A percentile compares a stretch with the other conserved stretches of the same genome.
Evolutionary conservation across 2,797 vertebrate species (phyloP).

Genomic region (Ptychadena robeensis): DNA sequence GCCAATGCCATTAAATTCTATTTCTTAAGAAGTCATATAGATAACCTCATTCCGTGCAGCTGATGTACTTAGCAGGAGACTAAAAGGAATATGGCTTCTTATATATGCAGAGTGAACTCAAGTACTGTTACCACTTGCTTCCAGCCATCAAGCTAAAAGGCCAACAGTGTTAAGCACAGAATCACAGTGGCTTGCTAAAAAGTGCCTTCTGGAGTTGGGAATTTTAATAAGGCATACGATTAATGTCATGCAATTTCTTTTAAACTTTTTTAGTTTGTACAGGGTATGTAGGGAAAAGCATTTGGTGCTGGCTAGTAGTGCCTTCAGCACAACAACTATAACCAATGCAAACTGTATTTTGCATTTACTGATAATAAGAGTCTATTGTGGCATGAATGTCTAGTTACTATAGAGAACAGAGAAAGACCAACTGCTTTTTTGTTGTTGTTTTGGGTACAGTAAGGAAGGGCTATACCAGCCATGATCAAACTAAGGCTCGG

Average conservation of each 20-base stretch:
- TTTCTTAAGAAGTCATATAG: constrained; percentile 52
- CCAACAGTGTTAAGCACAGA: constrained; percentile 23
- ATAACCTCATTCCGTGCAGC: constrained; percentile 62
- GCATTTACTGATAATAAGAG: neutral
- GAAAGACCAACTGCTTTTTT: too few relatives aligned
- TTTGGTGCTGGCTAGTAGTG: neutral
- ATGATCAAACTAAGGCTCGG: too few relatives aligned
- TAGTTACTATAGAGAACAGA: neutral
- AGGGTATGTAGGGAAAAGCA: neutral
- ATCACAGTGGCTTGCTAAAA: constrained; percentile 13
- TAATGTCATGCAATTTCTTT: constrained; percentile 7
- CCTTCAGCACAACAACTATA: neutral
- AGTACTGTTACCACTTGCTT: constrained; percentile 63
- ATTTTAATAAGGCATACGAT: constrained; percentile 41
- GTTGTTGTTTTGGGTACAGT: too few relatives aligned
- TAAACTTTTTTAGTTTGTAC: constrained; percentile 12
- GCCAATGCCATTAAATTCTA: constrained; percentile 37
- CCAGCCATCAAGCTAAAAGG: constrained; percentile 34
- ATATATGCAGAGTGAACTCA: constrained; percentile 68
- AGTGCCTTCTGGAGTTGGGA: constrained; percentile 13
- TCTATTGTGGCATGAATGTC: neutral
- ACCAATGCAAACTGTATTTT: neutral
- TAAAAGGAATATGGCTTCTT: constrained; percentile 55
- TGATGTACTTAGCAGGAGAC: constrained; percentile 64
- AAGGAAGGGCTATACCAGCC: too few relatives aligned